Evolutionary conservation across 1,140 invertebrate genomes (phyloP), one percentile per base, ranked within the genome.

Genomic region (Listronotus oregonensis): DNA sequence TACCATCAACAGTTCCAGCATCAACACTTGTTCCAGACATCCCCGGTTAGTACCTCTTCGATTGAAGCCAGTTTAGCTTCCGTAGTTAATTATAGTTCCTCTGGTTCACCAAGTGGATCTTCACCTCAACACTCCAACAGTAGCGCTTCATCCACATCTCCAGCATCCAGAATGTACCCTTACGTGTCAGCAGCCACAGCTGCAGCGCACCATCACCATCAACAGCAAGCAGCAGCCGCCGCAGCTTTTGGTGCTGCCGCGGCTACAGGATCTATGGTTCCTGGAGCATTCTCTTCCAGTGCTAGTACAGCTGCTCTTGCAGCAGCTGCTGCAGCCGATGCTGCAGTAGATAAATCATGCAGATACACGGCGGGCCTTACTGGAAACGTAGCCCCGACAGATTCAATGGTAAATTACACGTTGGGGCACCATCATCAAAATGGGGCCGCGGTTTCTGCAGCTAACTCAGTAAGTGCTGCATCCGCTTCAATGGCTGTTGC

Each of bases 1-100:
- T 96, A 96, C 84, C 88, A 90, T 79, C 89, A 89, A 77, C 89
- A 90, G 82, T 90, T 89, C 77, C 87, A 85, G 82, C 88, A 87
- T 83, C 85, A 86, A 70, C 85, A 86, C 74, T 81, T 87, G 72
- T 85, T 85, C 78, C 79, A 80, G 66, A 82, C 78, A 71, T 80
- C 82, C 42, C 82, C 83, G 57, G 80, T 79, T 43, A 73, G 72
- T 63, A 75, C 77, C 37, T 60, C 72, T 21, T 71, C 80, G 69
- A 77, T 81, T 75, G 78, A 84, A 80, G 77, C 79, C 75, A 79
- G 80, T 84, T 81, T 82, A 82, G 85, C 84, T 83, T 73, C 76
- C 67, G 73, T 72, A 52, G 75, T 77, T 43, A 75, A 75, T 59
- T 77, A 74, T 68, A 77, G 75, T 64, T 78, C 76, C 51, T 78